Evolutionary conservation across 2,113 vertebrate genomes (phyloP), one percentile per base, ranked within the genome.

Genomic region (Grammomys surdaster): DNA sequence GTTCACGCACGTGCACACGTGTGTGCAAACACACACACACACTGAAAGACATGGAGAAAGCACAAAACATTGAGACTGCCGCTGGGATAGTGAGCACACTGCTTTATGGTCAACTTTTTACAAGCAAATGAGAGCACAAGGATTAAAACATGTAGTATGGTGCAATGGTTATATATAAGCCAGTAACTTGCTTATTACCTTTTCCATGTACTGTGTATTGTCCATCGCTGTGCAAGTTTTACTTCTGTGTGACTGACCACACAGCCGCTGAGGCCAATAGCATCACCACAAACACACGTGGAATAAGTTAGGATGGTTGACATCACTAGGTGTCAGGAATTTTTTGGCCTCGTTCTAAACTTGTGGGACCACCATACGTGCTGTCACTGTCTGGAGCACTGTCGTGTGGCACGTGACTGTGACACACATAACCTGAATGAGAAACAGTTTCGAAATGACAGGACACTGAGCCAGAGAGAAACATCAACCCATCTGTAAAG

Each of bases 391-490:
- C 19, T 6, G 28, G 33, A 88, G 84, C 28, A 5, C 36, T 14
- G 19, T 26, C 46, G 1, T 43, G 56, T 26, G 43, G 5, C 46
- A 54, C 13, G 43, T 54, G 56, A 14, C 58, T 67, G 33, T 40
- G n/a, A 88, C 81, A 67, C 85, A n/a, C 60, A 43, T 22, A 46
- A 11, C 58, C 33, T 40, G 81, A 13, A 72, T n/a, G 26, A 28
- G 56, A 97, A 96, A 85, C 10, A 75, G 26, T 80, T 80, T 60
- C 73, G 26, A 95, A 91, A 72, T 60, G 54, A 88, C 11, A 36
- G 3, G n/a, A 6, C 73, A 89, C 28, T 51, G 2, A 93, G 11
- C 7, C 33, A 91, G 31, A 17, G 1, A 16, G 5, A 51, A 54
- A 77, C 77, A 82, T 54, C 13, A 36, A 28, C 46, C 17, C 11